Evolutionary conservation across 2,888 invertebrate genomes (phyloP).

Genomic region (Orthosia gothica): DNA sequence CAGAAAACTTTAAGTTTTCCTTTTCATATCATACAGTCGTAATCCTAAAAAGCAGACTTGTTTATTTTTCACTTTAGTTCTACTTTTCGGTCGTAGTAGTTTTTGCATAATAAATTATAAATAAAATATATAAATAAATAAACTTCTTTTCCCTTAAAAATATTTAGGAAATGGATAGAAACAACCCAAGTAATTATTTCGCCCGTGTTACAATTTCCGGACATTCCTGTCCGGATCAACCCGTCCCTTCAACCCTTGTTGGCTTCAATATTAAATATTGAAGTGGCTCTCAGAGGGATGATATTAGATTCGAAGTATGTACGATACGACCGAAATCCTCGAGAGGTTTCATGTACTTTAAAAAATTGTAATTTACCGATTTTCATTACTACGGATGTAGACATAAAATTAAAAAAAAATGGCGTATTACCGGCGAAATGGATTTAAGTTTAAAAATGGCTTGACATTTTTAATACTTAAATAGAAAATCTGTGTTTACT

Average conservation of each 20-base stretch:
- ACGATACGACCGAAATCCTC: background rate
- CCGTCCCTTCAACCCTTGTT: conserved; percentile 26
- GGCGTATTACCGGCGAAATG: too few relatives aligned
- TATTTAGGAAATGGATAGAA: background rate
- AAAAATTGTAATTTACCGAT: background rate
- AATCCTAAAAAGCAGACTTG: too few relatives aligned
- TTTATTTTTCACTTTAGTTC: background rate
- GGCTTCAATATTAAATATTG: conserved; percentile 45
- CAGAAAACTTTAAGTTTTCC: background rate
- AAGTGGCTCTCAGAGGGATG: conserved; percentile 17
- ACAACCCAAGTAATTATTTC: conserved; percentile 25
- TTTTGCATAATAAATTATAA: too few relatives aligned
- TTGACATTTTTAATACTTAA: background rate
- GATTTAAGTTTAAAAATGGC: background rate
- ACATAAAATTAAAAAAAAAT: background rate
- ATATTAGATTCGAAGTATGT: conserved; percentile 17
- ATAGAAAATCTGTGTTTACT: background rate
- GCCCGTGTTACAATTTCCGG: conserved; percentile 12
- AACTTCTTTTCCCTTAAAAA: background rate
- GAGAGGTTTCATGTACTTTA: background rate
- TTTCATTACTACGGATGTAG: background rate
- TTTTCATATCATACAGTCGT: background rate
- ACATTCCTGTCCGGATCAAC: conserved; percentile 9
- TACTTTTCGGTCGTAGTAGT: too few relatives aligned
- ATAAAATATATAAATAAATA: too few relatives aligned